phyloP scores from a whole-genome alignment of 2,113 vertebrate species.

The Isurus oxyrinchus region DNA sequence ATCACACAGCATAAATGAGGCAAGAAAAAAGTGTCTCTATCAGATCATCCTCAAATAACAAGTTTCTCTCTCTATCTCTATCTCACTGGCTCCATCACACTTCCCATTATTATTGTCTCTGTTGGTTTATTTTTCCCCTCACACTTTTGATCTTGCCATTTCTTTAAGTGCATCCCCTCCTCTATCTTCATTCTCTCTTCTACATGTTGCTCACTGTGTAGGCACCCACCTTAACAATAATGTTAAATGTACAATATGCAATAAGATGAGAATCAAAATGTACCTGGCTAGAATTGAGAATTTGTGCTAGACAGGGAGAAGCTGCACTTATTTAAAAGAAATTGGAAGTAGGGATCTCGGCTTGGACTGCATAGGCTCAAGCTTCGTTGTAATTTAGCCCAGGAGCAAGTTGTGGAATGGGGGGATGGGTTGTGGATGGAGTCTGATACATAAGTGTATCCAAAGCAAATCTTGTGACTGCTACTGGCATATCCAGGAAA shows the following conservation, averaged over 20 bases:
- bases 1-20: not conserved
- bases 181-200: not conserved
- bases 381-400: not conserved
- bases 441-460: not conserved
- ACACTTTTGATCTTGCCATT: rapidly evolving
- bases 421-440: not conserved
- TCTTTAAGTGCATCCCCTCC: rapidly evolving
- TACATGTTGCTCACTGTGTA: not conserved
- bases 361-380: not conserved
- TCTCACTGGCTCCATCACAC: not conserved
- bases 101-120: too few species aligned
- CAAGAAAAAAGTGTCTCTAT: not conserved
- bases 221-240: too few species aligned
- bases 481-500: not conserved
- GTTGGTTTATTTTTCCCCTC: not conserved
- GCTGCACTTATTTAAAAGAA: not conserved
- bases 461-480: not conserved
- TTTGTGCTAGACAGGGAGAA: not conserved
- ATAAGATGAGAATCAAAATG: not conserved
- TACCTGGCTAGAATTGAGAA: not conserved
- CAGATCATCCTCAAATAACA: too few species aligned
- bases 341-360: not conserved
- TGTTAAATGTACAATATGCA: not conserved
- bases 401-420: too few species aligned
- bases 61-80: not conserved